A percentile compares a stretch with the other conserved stretches of the same genome.
Conservation (phyloP, 2,888 invertebrate species). For the Spisula subtruncata region DNA sequence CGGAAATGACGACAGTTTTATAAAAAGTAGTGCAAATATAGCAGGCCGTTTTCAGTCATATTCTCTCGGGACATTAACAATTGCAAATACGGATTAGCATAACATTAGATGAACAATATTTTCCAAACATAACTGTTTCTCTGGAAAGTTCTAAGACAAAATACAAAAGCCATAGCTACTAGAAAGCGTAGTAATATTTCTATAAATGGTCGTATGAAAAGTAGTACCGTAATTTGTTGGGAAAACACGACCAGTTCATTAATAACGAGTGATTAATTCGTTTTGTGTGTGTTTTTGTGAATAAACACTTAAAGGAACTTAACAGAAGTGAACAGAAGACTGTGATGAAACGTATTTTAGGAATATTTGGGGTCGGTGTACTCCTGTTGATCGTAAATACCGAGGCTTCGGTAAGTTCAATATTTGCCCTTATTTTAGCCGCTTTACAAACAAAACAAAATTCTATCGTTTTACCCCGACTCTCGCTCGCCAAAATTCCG, state of each 20-base stretch:
- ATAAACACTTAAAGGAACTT: conserved; percentile 11
- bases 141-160: not conserved
- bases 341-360: conserved; percentile 58
- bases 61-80: too few species aligned
- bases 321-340: conserved; percentile 15
- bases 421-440: not conserved
- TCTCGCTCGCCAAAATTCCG: not conserved
- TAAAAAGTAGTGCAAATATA: not conserved
- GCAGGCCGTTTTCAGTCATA: not conserved
- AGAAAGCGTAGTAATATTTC: not conserved
- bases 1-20: conserved; percentile 4
- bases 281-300: conserved; percentile 33
- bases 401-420: conserved; percentile 54
- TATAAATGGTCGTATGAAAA: conserved; percentile 42
- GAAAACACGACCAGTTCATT: conserved; percentile 32
- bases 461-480: not conserved
- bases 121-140: not conserved
- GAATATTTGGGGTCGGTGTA: conserved; percentile 56
- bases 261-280: conserved; percentile 18
- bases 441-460: conserved; percentile 36
- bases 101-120: not conserved
- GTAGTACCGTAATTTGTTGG: conserved; percentile 48
- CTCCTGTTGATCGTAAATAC: conserved; percentile 51
- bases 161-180: conserved; percentile 3
- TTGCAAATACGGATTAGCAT: not conserved